Evolutionary conservation across 2,797 vertebrate genomes (phyloP).

Genomic region (Spondyliosoma cantharus): DNA sequence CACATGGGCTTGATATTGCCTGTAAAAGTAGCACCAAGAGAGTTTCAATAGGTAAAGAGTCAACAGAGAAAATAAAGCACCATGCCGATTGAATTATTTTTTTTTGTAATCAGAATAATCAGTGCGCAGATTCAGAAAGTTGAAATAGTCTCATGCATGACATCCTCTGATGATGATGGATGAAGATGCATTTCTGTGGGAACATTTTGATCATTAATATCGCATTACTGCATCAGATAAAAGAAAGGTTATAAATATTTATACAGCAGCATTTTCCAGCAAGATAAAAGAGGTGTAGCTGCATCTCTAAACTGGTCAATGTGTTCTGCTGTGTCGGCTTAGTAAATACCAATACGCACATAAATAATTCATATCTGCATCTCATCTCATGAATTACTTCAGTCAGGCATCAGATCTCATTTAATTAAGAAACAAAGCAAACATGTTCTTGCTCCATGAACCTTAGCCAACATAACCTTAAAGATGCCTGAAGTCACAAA

Average conservation of each 20-base stretch:
- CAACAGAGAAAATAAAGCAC: not conserved
- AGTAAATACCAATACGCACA: conserved; percentile 17
- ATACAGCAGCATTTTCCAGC: conserved; percentile 16
- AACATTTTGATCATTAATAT: conserved; percentile 43
- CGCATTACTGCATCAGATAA: conserved; percentile 40
- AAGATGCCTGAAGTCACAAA: conserved; percentile 6
- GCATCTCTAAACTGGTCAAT: conserved; percentile 6
- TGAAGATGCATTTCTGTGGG: conserved; percentile 25
- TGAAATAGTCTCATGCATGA: conserved; percentile 20
- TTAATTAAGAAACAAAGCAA: conserved; percentile 12
- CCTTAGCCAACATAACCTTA: not conserved
- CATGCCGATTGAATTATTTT: not conserved
- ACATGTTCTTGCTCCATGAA: not conserved
- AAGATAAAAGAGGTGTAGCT: conserved; percentile 22
- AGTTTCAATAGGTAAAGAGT: not conserved
- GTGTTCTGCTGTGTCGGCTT: conserved; percentile 9
- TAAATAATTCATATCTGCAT: conserved; percentile 12
- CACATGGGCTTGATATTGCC: not conserved
- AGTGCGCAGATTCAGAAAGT: conserved; percentile 4
- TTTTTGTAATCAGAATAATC: conserved; percentile 18
- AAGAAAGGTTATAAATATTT: conserved; percentile 44
- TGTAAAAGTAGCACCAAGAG: not conserved
- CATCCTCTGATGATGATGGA: conserved; percentile 29
- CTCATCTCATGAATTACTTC: not conserved
- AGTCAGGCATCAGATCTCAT: not conserved